Percentiles rank a stretch among this genome's conserved stretches.
phyloP scores from a whole-genome alignment of 64 coral and sea anemone species.

The Montipora capricornis region DNA sequence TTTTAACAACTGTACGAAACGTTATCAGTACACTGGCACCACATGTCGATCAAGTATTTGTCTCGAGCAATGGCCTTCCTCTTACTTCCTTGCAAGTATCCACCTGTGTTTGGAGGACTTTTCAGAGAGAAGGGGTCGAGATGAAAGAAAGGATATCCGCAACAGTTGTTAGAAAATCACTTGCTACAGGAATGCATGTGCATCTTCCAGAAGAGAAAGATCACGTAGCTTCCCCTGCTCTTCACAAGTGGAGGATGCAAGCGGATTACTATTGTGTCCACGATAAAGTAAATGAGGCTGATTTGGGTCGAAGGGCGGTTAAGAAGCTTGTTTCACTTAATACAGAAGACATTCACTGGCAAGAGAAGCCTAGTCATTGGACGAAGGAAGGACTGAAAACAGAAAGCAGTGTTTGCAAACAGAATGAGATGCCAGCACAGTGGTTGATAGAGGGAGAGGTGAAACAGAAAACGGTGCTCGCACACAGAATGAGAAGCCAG shows the following conservation, averaged over 20 bases:
- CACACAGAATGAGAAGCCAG: neutral
- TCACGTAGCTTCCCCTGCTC: slow-evolving; percentile 60
- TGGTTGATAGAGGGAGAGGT: slow-evolving; percentile 45
- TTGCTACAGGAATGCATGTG: slow-evolving; percentile 62
- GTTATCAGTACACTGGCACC: slow-evolving; percentile 7
- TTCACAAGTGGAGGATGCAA: slow-evolving; percentile 66
- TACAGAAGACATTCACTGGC: neutral
- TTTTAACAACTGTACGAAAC: slow-evolving; percentile 57
- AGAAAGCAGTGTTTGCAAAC: slow-evolving; percentile 5
- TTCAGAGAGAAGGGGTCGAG: slow-evolving; percentile 60
- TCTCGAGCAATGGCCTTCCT: slow-evolving; percentile 67
- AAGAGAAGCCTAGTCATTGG: slow-evolving; percentile 3
- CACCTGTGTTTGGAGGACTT: slow-evolving; percentile 54
- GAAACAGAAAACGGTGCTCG: slow-evolving; percentile 17
- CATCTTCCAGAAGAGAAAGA: slow-evolving; percentile 65
- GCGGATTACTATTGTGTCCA: slow-evolving; percentile 55
- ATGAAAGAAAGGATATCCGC: slow-evolving; percentile 55
- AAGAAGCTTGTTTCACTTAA: slow-evolving; percentile 67
- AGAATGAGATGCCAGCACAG: slow-evolving; percentile 61
- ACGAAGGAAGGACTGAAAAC: neutral
- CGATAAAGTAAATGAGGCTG: slow-evolving; percentile 58
- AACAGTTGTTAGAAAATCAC: slow-evolving; percentile 66
- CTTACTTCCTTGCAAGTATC: slow-evolving; percentile 72
- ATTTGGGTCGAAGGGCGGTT: slow-evolving; percentile 60
- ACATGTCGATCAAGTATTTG: slow-evolving; percentile 62